Evolutionary conservation across 2,797 vertebrate genomes (phyloP).

Genomic region (Peromyscus melanophrys): DNA sequence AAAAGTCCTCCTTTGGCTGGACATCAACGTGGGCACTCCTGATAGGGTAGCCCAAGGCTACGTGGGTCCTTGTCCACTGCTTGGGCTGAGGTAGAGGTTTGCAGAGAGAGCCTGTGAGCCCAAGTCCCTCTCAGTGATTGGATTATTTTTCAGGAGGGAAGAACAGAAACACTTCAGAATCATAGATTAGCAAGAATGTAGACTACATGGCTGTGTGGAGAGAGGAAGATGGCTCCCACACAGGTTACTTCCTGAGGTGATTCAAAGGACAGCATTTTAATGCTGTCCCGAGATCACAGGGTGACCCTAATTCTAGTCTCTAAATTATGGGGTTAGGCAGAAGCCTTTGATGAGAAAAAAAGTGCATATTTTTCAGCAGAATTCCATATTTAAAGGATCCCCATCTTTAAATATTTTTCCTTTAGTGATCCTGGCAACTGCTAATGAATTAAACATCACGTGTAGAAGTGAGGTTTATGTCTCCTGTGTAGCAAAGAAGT

Average conservation of each 20-base stretch:
- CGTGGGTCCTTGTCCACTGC: neutral
- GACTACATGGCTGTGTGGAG: neutral
- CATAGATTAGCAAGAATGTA: neutral
- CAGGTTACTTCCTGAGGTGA: neutral
- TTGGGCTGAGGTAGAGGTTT: neutral
- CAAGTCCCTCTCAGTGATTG: neutral
- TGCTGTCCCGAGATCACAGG: constrained; percentile 60
- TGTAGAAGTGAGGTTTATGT: constrained; percentile 58
- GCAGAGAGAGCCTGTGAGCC: neutral
- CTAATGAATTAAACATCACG: constrained; percentile 84
- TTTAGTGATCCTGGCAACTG: constrained; percentile 77
- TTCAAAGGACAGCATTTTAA: constrained; percentile 55
- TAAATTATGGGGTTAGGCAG: constrained; percentile 73
- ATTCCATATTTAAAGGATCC: constrained; percentile 57
- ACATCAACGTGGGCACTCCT: neutral
- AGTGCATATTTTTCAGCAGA: constrained; percentile 69
- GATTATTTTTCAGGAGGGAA: neutral
- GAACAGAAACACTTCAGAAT: constrained; percentile 35
- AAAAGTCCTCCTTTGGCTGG: neutral
- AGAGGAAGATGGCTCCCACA: constrained; percentile 63
- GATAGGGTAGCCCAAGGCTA: neutral
- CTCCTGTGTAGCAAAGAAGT: constrained; percentile 62
- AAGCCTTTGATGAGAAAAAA: constrained; percentile 78
- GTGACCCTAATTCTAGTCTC: constrained; percentile 72
- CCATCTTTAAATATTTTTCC: constrained; percentile 76